Conservation (phyloP, 2,113 vertebrate genomes). For the Neodontobutis hainanensis region DNA sequence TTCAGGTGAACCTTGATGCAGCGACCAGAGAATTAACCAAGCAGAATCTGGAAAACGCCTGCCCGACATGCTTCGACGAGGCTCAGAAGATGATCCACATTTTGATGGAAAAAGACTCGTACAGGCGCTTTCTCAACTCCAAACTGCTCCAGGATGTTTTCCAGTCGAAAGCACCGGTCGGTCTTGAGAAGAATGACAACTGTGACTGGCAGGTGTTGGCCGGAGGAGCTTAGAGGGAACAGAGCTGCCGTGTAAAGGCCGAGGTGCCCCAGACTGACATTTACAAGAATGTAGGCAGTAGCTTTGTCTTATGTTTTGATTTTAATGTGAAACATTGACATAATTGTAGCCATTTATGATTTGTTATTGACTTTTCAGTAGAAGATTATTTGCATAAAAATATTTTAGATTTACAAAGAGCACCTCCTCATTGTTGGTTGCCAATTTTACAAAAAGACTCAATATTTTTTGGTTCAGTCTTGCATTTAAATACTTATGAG, state of each 20-base stretch:
- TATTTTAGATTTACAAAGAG: no score
- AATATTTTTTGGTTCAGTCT: no score
- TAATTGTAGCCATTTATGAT: background rate
- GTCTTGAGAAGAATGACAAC: conserved; percentile 30
- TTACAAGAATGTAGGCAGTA: background rate
- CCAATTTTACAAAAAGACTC: background rate
- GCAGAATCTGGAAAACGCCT: conserved; percentile 59
- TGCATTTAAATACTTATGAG: no score
- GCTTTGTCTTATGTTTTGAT: background rate
- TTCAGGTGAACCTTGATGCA: conserved; percentile 80
- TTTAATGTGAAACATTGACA: no score
- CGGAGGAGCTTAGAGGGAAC: conserved; percentile 29
- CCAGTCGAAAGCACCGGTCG: background rate
- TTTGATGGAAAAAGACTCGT: conserved; percentile 84
- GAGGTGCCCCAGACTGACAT: conserved; percentile 7
- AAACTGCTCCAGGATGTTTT: conserved; percentile 66
- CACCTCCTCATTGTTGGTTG: background rate
- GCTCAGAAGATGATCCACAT: conserved; percentile 80
- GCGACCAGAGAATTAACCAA: conserved; percentile 72
- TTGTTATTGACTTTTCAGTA: background rate
- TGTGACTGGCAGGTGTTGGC: conserved; percentile 13
- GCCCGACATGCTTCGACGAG: conserved; percentile 68
- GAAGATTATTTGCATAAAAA: background rate
- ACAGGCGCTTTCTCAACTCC: conserved; percentile 79
- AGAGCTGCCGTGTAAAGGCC: background rate